Conservation (phyloP, 2,888 invertebrate genomes). For the Colletes collaris region DNA sequence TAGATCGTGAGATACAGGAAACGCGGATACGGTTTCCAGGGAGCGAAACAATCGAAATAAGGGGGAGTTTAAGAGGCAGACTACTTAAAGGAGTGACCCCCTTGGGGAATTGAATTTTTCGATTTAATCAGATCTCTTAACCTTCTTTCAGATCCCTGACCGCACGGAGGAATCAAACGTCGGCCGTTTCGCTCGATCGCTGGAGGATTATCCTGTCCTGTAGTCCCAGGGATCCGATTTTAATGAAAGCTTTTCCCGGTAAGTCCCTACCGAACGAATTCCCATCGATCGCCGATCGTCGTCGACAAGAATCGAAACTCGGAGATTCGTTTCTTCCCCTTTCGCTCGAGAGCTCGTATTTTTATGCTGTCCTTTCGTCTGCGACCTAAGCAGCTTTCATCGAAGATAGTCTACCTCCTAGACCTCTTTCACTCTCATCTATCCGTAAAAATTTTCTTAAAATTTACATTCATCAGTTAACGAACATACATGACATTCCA, state of each 20-base stretch:
- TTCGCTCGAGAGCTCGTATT: background rate
- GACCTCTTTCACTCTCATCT: no score
- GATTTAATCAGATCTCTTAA: slow-evolving; percentile 38
- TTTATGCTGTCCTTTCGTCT: no score
- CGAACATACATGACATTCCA: no score
- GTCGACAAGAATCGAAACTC: background rate
- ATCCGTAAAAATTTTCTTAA: no score
- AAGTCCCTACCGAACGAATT: slow-evolving; percentile 49
- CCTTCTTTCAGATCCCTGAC: slow-evolving; percentile 42
- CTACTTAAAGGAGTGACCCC: background rate
- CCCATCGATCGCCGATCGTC: slow-evolving; percentile 16
- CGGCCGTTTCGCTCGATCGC: slow-evolving; percentile 35
- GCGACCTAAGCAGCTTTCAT: no score
- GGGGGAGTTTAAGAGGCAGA: no score
- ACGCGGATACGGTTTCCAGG: no score
- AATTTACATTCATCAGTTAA: no score
- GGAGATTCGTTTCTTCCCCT: slow-evolving; percentile 1
- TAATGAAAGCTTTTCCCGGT: slow-evolving; percentile 60
- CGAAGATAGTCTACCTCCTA: no score
- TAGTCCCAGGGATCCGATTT: slow-evolving; percentile 53
- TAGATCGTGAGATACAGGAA: no score
- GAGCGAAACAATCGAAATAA: background rate
- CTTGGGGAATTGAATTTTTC: slow-evolving; percentile 26
- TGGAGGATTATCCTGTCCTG: slow-evolving; percentile 55
- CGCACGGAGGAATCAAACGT: slow-evolving; percentile 39